Evolutionary conservation across 2,888 invertebrate species (phyloP).

Genomic region (Drosophila rellima): DNA sequence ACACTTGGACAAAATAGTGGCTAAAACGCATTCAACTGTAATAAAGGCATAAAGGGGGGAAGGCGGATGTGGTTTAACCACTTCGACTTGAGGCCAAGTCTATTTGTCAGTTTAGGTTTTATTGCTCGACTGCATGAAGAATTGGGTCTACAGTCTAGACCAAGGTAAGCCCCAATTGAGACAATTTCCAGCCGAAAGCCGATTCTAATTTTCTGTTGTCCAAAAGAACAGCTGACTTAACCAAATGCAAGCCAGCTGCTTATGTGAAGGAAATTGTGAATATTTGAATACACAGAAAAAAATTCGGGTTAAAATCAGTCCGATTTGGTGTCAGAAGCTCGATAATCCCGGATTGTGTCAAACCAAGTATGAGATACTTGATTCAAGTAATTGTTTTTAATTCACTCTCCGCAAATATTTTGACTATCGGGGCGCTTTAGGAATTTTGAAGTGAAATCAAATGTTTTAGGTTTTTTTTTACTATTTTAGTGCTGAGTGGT

Average conservation of each 20-base stretch:
- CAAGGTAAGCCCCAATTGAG: slow-evolving; percentile 15
- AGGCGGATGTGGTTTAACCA: slow-evolving; percentile 6
- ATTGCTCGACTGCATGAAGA: slow-evolving; percentile 8
- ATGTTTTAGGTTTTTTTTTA: too few relatives aligned
- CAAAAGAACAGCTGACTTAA: slow-evolving; percentile 8
- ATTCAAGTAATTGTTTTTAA: too few relatives aligned
- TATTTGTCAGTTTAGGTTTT: slow-evolving; percentile 36
- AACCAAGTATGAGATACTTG: too few relatives aligned
- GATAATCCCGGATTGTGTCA: too few relatives aligned
- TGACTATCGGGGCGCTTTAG: too few relatives aligned
- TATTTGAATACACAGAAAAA: slow-evolving; percentile 3
- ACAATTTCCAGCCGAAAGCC: not conserved
- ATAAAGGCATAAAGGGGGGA: slow-evolving; percentile 5
- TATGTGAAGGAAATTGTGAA: slow-evolving; percentile 11
- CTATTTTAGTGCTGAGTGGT: not conserved
- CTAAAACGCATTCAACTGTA: slow-evolving; percentile 39
- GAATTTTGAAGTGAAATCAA: too few relatives aligned
- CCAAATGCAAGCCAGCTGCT: slow-evolving; percentile 28
- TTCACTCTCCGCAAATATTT: too few relatives aligned
- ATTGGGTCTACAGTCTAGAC: slow-evolving; percentile 5
- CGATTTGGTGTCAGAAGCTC: too few relatives aligned
- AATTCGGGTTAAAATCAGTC: too few relatives aligned
- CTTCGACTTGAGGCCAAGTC: slow-evolving; percentile 34
- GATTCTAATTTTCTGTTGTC: slow-evolving; percentile 18
- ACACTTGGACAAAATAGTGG: slow-evolving; percentile 19